Conservation (phyloP, 23 tunicate genomes). For the Phallusia fumigata region DNA sequence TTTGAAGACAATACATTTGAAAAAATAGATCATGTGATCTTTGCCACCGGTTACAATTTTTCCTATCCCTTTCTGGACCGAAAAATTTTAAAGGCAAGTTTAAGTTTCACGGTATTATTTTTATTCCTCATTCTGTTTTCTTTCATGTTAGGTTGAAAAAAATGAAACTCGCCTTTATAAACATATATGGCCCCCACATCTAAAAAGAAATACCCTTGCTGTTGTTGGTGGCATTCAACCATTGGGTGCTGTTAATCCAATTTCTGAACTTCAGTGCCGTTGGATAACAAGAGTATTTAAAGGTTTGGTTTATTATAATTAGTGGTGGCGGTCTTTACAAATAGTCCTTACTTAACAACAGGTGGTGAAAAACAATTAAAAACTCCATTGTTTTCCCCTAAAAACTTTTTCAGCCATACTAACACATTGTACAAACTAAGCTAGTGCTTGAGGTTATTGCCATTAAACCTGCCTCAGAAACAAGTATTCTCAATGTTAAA, state of each 20-base stretch:
- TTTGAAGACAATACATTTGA: constrained; percentile 31
- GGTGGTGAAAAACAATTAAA: too few relatives aligned
- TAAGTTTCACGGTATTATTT: neutral
- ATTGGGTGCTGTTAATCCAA: constrained; percentile 71
- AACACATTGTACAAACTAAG: too few relatives aligned
- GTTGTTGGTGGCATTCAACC: constrained; percentile 86
- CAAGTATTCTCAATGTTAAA: too few relatives aligned
- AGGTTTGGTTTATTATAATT: constrained; percentile 19
- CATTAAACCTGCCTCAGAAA: too few relatives aligned
- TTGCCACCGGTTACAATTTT: constrained; percentile 41
- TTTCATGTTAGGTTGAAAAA: constrained; percentile 32
- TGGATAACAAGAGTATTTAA: constrained; percentile 81
- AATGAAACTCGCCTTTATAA: constrained; percentile 52
- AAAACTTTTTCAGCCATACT: too few relatives aligned
- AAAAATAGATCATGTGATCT: constrained; percentile 29
- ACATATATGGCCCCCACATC: constrained; percentile 47
- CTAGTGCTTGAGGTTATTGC: too few relatives aligned
- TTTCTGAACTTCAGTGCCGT: constrained; percentile 82
- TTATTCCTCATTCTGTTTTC: neutral
- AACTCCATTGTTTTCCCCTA: too few relatives aligned
- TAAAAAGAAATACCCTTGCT: constrained; percentile 43
- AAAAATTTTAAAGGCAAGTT: neutral
- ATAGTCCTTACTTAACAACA: too few relatives aligned
- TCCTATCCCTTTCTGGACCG: neutral
- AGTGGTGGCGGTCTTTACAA: too few relatives aligned